phyloP scores from a whole-genome alignment of 2,888 invertebrate species.

The Sesia bembeciformis region DNA sequence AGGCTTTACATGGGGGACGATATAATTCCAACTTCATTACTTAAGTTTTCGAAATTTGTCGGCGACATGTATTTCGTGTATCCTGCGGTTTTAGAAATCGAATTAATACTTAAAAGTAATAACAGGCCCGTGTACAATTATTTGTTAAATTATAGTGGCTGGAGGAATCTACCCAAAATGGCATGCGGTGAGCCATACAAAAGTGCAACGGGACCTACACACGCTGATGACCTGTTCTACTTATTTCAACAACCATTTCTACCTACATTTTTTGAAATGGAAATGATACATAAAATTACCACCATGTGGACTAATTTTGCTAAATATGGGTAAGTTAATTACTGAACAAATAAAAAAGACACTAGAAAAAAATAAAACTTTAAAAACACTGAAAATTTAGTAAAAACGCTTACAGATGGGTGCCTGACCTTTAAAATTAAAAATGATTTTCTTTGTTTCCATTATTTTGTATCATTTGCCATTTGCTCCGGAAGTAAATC shows the following conservation, averaged over 20 bases:
- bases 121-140: constrained; percentile 40
- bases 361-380: no score
- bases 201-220: constrained; percentile 34
- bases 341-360: no score
- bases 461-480: no score
- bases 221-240: constrained; percentile 53
- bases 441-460: no score
- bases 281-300: constrained; percentile 41
- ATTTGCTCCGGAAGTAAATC: no score
- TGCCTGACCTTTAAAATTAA: no score
- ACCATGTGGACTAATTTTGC: constrained; percentile 58
- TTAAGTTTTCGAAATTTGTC: constrained; percentile 36
- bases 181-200: constrained; percentile 16
- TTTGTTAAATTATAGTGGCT: constrained; percentile 37
- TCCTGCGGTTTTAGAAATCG: constrained; percentile 37
- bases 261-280: constrained; percentile 28
- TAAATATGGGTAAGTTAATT: constrained; percentile 21
- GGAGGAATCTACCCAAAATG: constrained; percentile 33
- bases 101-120: constrained; percentile 28
- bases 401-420: no score
- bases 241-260: constrained; percentile 33
- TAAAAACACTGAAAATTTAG: no score
- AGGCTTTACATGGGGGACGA: constrained; percentile 47
- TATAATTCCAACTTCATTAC: constrained; percentile 24
- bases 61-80: constrained; percentile 35